Conservation (phyloP, 2,888 invertebrate species). For the Synergus itoensis region DNA sequence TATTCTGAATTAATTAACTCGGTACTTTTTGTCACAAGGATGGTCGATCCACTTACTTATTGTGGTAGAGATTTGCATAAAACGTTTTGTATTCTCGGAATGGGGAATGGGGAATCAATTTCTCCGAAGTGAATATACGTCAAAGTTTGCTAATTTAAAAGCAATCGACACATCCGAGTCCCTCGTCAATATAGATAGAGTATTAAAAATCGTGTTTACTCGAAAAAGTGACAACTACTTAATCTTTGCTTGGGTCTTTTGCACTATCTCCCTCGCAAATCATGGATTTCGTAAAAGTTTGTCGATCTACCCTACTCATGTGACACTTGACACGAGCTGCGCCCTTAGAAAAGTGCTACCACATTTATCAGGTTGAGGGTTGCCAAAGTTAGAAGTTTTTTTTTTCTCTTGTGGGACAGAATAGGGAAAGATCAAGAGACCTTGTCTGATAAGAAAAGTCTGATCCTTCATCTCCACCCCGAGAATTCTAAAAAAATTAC, state of each 20-base stretch:
- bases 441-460: slow-evolving; percentile 34
- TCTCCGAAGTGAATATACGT: no score
- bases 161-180: not conserved
- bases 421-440: not conserved
- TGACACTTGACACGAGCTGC: slow-evolving; percentile 60
- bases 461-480: not conserved
- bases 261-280: slow-evolving; percentile 10
- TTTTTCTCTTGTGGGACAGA: slow-evolving; percentile 3
- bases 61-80: slow-evolving; percentile 4
- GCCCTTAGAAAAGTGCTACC: slow-evolving; percentile 56
- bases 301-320: slow-evolving; percentile 47
- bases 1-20: slow-evolving; percentile 8
- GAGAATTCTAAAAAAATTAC: not conserved
- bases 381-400: slow-evolving; percentile 9
- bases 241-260: not conserved
- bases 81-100: not conserved
- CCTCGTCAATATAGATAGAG: not conserved
- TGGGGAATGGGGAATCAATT: no score
- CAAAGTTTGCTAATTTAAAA: no score
- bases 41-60: not conserved
- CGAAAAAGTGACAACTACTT: slow-evolving; percentile 2
- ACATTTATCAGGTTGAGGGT: slow-evolving; percentile 56
- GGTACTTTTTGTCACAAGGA: not conserved
- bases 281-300: slow-evolving; percentile 30
- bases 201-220: not conserved